Conservation (phyloP, 2,888 invertebrate species). For the Sesia bembeciformis region DNA sequence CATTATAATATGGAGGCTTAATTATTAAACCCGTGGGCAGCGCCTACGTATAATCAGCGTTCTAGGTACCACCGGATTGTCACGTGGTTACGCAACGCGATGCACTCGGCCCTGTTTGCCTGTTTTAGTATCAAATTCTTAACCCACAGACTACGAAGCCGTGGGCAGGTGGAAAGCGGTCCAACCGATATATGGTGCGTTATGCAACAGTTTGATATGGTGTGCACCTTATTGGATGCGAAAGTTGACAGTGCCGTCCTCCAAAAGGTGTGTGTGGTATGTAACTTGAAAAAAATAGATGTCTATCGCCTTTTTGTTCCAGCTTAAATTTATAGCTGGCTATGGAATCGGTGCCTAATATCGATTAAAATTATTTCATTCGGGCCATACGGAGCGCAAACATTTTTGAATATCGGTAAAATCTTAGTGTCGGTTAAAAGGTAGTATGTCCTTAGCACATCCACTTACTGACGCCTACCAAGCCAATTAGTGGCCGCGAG, state of each 20-base stretch:
- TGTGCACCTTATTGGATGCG: slow-evolving; percentile 48
- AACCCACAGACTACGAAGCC: slow-evolving; percentile 43
- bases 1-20: slow-evolving; percentile 22
- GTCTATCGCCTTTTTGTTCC: not conserved
- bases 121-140: slow-evolving; percentile 48
- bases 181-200: slow-evolving; percentile 29
- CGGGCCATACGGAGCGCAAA: no score
- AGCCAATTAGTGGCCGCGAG: slow-evolving; percentile 22
- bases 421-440: no score
- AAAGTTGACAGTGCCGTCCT: slow-evolving; percentile 40
- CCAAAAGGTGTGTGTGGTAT: slow-evolving; percentile 17
- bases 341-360: no score
- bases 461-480: slow-evolving; percentile 26
- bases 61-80: slow-evolving; percentile 27
- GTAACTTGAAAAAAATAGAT: not conserved
- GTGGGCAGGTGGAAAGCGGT: slow-evolving; percentile 69
- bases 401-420: no score
- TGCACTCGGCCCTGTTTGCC: slow-evolving; percentile 28
- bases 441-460: slow-evolving; percentile 3
- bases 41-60: slow-evolving; percentile 39
- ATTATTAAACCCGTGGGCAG: slow-evolving; percentile 27
- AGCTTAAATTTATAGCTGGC: not conserved
- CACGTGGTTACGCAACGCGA: slow-evolving; percentile 49
- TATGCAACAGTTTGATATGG: slow-evolving; percentile 55
- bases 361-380: no score